Evolutionary conservation across 2,113 vertebrate genomes (phyloP).

Genomic region (Eulemur macaco): DNA sequence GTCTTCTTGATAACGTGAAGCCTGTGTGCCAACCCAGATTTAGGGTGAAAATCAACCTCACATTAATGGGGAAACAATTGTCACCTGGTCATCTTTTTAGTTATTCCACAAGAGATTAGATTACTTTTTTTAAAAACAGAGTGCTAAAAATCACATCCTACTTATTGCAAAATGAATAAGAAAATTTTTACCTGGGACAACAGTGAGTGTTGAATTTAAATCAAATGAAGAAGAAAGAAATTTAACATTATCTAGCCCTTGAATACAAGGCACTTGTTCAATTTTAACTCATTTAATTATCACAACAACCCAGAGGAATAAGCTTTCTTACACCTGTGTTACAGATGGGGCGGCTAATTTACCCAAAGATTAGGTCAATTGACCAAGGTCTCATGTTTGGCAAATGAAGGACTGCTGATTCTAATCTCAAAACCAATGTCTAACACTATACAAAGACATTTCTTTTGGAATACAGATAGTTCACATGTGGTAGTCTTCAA

Average conservation of each 20-base stretch:
- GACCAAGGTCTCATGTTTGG: background rate
- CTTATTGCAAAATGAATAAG: background rate
- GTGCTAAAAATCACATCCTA: background rate
- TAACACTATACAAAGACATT: background rate
- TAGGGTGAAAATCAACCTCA: background rate
- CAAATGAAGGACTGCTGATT: background rate
- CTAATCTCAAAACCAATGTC: background rate
- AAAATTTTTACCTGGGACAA: background rate
- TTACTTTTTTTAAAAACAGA: background rate
- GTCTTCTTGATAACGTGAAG: slow-evolving; percentile 12
- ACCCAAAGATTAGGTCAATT: background rate
- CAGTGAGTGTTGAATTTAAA: background rate
- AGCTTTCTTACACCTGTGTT: background rate
- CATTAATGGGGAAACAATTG: background rate
- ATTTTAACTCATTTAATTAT: background rate
- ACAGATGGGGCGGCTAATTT: background rate
- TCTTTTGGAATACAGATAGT: background rate
- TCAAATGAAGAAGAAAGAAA: background rate
- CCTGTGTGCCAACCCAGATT: background rate
- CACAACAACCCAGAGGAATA: background rate
- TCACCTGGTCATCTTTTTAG: background rate
- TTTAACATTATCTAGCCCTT: background rate
- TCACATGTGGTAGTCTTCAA: background rate
- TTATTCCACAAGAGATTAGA: background rate
- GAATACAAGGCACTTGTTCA: background rate